Evolutionary conservation across 2,888 invertebrate genomes (phyloP).

Genomic region (Zelleria hepariella): DNA sequence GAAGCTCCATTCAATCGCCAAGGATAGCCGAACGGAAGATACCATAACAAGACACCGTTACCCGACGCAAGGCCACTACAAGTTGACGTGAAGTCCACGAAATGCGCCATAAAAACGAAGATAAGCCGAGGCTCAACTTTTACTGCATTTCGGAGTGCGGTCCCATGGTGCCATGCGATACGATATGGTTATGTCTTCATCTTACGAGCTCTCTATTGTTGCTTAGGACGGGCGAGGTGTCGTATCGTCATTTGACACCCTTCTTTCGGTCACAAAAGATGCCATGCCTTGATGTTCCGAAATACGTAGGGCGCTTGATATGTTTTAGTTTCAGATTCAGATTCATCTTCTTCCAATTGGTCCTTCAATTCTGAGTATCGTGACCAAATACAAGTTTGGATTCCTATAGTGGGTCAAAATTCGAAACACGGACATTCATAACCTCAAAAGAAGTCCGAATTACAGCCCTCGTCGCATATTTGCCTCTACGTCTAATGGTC

Average conservation of each 20-base stretch:
- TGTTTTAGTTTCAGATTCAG: neutral
- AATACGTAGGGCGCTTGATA: too few relatives aligned
- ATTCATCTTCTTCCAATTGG: too few relatives aligned
- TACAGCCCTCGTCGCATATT: neutral
- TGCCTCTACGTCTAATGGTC: neutral
- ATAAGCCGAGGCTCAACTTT: conserved; percentile 51
- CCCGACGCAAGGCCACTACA: neutral
- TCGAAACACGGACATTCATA: too few relatives aligned
- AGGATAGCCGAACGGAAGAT: neutral
- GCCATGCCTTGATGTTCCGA: too few relatives aligned
- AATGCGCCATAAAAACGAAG: conserved; percentile 57
- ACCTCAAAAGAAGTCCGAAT: too few relatives aligned
- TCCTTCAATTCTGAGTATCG: too few relatives aligned
- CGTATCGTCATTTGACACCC: neutral
- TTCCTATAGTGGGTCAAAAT: too few relatives aligned
- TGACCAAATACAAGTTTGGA: too few relatives aligned
- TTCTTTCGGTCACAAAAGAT: too few relatives aligned
- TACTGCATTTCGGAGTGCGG: conserved; percentile 22
- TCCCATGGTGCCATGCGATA: conserved; percentile 17
- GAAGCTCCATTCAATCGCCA: neutral
- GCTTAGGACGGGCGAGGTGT: neutral
- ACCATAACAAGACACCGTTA: neutral
- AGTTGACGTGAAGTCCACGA: conserved; percentile 17
- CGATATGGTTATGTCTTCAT: neutral
- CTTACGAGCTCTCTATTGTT: neutral